phyloP scores from a whole-genome alignment of 2,888 invertebrate species.

The Schrankia costaestrigalis region DNA sequence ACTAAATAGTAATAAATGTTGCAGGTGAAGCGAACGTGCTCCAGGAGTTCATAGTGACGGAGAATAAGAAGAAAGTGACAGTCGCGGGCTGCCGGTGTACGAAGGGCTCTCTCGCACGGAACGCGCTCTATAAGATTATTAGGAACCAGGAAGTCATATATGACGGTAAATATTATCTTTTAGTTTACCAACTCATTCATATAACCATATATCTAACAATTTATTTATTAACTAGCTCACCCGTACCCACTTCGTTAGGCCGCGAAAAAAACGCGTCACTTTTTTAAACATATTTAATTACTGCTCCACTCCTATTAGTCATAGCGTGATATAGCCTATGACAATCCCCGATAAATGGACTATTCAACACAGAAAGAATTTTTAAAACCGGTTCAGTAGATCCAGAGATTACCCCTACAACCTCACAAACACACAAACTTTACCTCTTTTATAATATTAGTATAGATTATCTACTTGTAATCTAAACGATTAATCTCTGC shows the following conservation, averaged over 20 bases:
- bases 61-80: slow-evolving; percentile 88
- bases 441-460: no score
- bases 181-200: background rate
- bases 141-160: slow-evolving; percentile 84
- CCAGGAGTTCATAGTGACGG: slow-evolving; percentile 90
- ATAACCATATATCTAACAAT: background rate
- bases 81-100: slow-evolving; percentile 94
- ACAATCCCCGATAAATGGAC: background rate
- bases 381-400: background rate
- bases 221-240: no score
- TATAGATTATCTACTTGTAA: no score
- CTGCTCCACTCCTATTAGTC: background rate
- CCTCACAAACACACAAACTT: no score
- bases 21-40: slow-evolving; percentile 92
- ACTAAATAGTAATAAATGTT: no score
- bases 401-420: background rate
- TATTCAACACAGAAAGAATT: background rate
- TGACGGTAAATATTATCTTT: slow-evolving; percentile 79
- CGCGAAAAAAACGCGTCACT: no score
- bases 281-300: no score
- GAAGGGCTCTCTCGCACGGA: slow-evolving; percentile 87
- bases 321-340: background rate
- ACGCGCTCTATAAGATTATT: slow-evolving; percentile 84
- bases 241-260: no score
- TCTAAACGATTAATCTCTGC: no score